Base-by-base conservation (phyloP, 2,113 vertebrate species). In the Siphamia tubifer region DNA sequence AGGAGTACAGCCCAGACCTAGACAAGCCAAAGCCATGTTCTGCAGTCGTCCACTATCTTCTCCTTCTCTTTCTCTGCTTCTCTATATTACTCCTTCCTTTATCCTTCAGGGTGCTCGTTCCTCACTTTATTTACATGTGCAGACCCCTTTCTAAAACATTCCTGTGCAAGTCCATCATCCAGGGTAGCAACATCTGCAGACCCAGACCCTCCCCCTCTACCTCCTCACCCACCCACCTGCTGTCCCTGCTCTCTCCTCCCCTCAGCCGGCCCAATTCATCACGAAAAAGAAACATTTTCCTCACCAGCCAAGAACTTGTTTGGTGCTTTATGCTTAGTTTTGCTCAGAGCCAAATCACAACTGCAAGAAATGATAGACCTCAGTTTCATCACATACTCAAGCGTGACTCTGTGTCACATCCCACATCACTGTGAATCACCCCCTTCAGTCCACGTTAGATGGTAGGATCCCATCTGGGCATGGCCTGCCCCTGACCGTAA, bases 1-100 rank as follows among this genome's bases (percentile, higher is more conserved):
- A 16, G 84, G 74, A 51, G 55, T 21, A 7, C 86, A 84, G 57
- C 81, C 73, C 3, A 86, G 66, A 65, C 84, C 77, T 9, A 88
- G 74, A 72, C 84, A 88, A 73, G 83, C 83, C 81, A 90, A 62
- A 71, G 86, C 83, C 88, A 90, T 90, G 54, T 24, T 61, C 47
- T 49, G 56, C 68, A 56, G 40, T 49, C 55, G 40, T 61, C 51
- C 11, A 13, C 39, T 35, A 28, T 38, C 51, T 52, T 71, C 66
- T 48, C 21, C 7, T 32, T 21, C 16, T 39, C 34, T 28, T 34
- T 32, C 58, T 15, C n/a, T n/a, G n/a, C n/a, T n/a, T n/a, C n/a
- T n/a, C n/a, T n/a, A n/a, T n/a, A n/a, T n/a, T n/a, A n/a, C n/a
- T n/a, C n/a, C n/a, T n/a, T n/a, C n/a, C n/a, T n/a, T n/a, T n/a